A percentile compares a stretch with the other conserved stretches of the same genome.
These are phyloP conservation scores for Petrolisthes cinctipes DNA, from an alignment of 2,888 invertebrate genomes.

Conservation along the genomic window DNA sequence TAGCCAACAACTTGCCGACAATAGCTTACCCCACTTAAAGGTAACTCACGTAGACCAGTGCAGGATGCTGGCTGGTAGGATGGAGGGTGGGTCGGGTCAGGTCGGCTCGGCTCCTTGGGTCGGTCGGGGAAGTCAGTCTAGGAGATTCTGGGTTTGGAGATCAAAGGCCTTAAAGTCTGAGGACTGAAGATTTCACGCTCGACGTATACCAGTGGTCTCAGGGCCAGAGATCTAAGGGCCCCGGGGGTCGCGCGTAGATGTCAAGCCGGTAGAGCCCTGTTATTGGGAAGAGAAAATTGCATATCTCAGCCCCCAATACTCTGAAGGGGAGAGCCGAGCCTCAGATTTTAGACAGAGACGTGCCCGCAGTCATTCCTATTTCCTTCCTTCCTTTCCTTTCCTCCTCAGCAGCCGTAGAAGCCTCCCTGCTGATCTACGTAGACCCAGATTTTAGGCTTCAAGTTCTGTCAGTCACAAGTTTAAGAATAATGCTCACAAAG, in stretches of 20 bases:
- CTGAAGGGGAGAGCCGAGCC: conserved; percentile 27
- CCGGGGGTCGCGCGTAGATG: conserved; percentile 21
- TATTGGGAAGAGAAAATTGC: conserved; percentile 41
- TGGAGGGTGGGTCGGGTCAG: not conserved
- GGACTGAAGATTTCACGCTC: conserved; percentile 43
- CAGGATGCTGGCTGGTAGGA: too few relatives aligned
- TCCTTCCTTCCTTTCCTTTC: too few relatives aligned
- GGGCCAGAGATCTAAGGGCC: conserved; percentile 32
- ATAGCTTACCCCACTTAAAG: too few relatives aligned
- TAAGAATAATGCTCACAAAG: too few relatives aligned
- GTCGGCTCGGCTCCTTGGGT: conserved; percentile 3
- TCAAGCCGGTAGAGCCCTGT: conserved; percentile 39
- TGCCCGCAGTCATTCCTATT: not conserved
- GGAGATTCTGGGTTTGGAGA: conserved; percentile 41
- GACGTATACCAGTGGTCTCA: conserved; percentile 36
- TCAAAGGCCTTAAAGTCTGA: conserved; percentile 42
- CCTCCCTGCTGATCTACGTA: too few relatives aligned
- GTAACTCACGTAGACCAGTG: too few relatives aligned
- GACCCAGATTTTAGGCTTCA: too few relatives aligned
- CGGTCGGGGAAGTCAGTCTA: conserved; percentile 33
- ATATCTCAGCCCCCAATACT: conserved; percentile 40
- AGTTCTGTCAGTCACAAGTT: too few relatives aligned
- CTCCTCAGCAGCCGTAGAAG: too few relatives aligned
- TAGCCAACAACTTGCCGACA: too few relatives aligned
- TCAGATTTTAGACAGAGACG: conserved; percentile 1